phyloP scores from a whole-genome alignment of 2,113 vertebrate species.

The Zosterops pallidus region DNA sequence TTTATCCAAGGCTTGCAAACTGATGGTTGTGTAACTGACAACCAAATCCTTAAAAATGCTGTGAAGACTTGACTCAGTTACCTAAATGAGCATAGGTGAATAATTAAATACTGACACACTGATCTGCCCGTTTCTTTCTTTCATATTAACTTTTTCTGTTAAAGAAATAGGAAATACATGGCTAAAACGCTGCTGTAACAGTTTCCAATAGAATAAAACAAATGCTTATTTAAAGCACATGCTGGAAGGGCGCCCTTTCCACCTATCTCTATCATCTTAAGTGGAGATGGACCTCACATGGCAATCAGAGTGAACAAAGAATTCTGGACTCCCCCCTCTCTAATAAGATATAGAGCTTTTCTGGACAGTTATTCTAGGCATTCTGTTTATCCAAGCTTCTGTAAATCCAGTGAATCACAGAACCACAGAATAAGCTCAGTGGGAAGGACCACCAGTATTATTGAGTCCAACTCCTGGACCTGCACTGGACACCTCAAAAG shows the following conservation, averaged over 20 bases:
- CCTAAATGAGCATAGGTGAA: slow-evolving; percentile 48
- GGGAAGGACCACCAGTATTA: neutral
- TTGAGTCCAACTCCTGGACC: neutral
- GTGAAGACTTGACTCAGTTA: slow-evolving; percentile 40
- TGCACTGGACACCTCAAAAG: neutral
- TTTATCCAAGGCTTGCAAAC: slow-evolving; percentile 42
- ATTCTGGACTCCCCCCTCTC: neutral
- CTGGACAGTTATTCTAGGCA: neutral
- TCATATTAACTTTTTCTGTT: neutral
- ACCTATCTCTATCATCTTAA: neutral
- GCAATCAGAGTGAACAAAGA: neutral
- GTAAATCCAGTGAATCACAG: neutral
- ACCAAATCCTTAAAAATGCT: slow-evolving; percentile 40
- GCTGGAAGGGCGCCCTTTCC: neutral
- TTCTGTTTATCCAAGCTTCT: neutral
- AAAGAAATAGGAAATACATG: neutral
- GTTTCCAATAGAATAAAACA: neutral
- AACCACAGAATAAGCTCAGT: neutral
- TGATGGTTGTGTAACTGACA: slow-evolving; percentile 62
- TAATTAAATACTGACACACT: slow-evolving; percentile 35
- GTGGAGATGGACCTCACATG: neutral
- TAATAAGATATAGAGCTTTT: neutral
- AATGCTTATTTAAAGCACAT: neutral
- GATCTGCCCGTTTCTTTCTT: neutral
- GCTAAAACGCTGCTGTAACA: neutral